A percentile compares a stretch with the other conserved stretches of the same genome.
Conservation (phyloP, 2,113 vertebrate species). For the Scalopus aquaticus region DNA sequence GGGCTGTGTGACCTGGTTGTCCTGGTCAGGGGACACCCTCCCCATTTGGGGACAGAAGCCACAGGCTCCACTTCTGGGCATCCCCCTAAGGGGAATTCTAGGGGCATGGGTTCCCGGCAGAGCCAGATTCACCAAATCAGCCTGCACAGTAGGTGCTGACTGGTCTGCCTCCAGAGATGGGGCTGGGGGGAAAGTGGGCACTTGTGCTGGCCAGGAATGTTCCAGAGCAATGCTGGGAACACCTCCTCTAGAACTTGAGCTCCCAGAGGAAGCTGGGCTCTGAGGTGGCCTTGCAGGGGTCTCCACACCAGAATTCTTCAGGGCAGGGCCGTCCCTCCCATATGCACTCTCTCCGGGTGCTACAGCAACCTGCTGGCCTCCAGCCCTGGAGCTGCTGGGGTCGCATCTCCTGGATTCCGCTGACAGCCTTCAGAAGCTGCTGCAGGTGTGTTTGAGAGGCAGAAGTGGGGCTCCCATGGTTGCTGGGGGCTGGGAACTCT, state of each 20-base stretch:
- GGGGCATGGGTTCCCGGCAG: not conserved
- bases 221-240: not conserved
- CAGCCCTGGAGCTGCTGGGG: not conserved
- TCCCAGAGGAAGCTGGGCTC: not conserved
- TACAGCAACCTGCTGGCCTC: not conserved
- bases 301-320: not conserved
- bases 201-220: not conserved
- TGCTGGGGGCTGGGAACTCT: conserved; percentile 28
- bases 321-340: not conserved
- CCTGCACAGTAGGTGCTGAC: not conserved
- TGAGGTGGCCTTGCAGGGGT: not conserved
- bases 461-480: not conserved
- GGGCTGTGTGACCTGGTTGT: not conserved
- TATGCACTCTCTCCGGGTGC: not conserved
- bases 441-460: conserved; percentile 22
- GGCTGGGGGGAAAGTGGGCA: not conserved
- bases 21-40: not conserved
- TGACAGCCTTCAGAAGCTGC: conserved; percentile 53
- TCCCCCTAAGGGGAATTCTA: not conserved
- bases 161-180: not conserved
- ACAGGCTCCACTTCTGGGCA: not conserved
- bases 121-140: not conserved
- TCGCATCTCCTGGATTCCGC: not conserved
- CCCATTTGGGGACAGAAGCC: not conserved
- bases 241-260: not conserved